Base-by-base conservation (phyloP, 1,140 invertebrate species). In the Ylistrum balloti region DNA sequence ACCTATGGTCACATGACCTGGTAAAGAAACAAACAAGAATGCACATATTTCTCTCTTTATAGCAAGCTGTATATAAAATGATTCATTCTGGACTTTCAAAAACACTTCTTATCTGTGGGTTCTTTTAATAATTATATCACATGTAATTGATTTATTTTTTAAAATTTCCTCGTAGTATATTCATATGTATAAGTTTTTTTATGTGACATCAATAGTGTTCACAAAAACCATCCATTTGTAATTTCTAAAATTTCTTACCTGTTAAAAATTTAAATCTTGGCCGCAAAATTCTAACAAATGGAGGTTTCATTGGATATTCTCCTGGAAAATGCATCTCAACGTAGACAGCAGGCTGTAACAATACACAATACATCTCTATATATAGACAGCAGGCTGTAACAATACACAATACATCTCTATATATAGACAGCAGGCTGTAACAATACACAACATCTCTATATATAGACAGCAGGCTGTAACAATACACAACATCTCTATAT, bases 1-100 rank as follows among this genome's bases (percentile, higher is more conserved):
- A 38, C 95, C 95, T 88, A 95, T 93, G 85, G 95, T 96, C 87
- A 96, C 94, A 93, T 96, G 95, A 92, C 95, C 95, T 96, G 90
- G 0, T 91, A 35, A 9, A 56, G 17, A 85, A 35, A 89, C 20
- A 28, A n/a, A n/a, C 2, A n/a, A 74, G 17, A 45, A 13, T 45
- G 20, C 41, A 45, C 41, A 45, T 7, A 38, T 38, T n/a, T n/a
- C n/a, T n/a, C n/a, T n/a, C n/a, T n/a, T n/a, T n/a, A n/a, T n/a
- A n/a, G n/a, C n/a, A n/a, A n/a, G n/a, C n/a, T n/a, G n/a, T n/a
- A n/a, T n/a, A n/a, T n/a, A n/a, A n/a, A n/a, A n/a, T n/a, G n/a
- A n/a, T n/a, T n/a, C n/a, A n/a, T n/a, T n/a, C n/a, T n/a, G n/a
- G n/a, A n/a, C n/a, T n/a, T n/a, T n/a, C n/a, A n/a, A n/a, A n/a